A percentile compares a stretch with the other conserved stretches of the same genome.
These are phyloP conservation scores for Eudasyphora cyanicolor DNA, from an alignment of 2,888 invertebrate species.

Conservation along the genomic window DNA sequence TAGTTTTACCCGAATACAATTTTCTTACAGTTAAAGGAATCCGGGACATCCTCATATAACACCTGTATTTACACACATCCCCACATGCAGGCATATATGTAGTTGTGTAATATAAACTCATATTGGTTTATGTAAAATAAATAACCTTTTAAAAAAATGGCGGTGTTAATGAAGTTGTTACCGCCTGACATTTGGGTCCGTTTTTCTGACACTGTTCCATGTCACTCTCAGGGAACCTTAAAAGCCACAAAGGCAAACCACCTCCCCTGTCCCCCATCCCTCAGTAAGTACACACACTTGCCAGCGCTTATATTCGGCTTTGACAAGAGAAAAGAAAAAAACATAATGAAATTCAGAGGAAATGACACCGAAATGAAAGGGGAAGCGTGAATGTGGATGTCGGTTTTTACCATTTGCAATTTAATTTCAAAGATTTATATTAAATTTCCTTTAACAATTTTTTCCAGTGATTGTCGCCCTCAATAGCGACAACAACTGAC, in stretches of 20 bases:
- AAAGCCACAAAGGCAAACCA: neutral
- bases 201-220: neutral
- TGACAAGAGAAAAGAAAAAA: neutral
- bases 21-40: too few species aligned
- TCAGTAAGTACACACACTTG: neutral
- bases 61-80: neutral
- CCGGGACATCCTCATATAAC: too few species aligned
- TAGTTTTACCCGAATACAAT: too few species aligned
- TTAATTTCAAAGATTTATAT: slow-evolving; percentile 12
- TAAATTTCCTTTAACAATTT: neutral
- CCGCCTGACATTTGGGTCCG: slow-evolving; percentile 34
- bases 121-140: slow-evolving; percentile 32
- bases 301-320: neutral
- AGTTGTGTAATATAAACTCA: slow-evolving; percentile 33
- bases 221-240: neutral
- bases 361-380: neutral
- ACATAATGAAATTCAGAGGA: neutral
- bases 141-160: slow-evolving; percentile 30
- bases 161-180: slow-evolving; percentile 26
- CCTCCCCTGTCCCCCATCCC: neutral
- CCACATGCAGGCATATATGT: neutral
- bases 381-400: neutral
- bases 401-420: neutral
- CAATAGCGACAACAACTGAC: neutral
- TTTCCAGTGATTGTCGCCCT: neutral